Percentiles rank a stretch among this genome's conserved stretches.
phyloP scores from a whole-genome alignment of 2,113 vertebrate genomes.

The Toxotes chatareus region DNA sequence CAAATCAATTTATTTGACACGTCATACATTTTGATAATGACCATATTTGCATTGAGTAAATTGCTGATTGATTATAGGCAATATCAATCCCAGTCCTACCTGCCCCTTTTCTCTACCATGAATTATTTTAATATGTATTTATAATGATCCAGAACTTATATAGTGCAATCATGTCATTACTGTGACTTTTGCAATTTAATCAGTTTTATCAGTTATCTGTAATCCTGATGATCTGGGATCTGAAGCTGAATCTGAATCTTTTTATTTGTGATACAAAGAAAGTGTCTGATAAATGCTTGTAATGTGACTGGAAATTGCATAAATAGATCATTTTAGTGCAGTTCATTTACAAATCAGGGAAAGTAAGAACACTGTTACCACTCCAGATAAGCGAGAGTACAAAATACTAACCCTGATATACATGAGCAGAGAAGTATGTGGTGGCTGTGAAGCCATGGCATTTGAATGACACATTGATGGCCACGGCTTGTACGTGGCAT shows the following conservation, averaged over 20 bases:
- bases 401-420: constrained; percentile 74
- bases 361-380: constrained; percentile 37
- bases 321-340: not conserved
- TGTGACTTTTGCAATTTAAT: constrained; percentile 10
- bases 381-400: constrained; percentile 42
- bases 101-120: not conserved
- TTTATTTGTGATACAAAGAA: not conserved
- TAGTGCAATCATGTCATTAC: not conserved
- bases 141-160: not conserved
- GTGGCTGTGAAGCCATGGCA: constrained; percentile 79
- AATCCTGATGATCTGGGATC: not conserved
- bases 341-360: constrained; percentile 15
- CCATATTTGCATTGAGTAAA: not conserved
- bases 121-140: not conserved
- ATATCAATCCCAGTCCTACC: not conserved
- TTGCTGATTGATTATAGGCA: not conserved
- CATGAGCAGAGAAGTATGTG: constrained; percentile 69
- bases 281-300: not conserved
- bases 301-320: not conserved
- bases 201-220: not conserved
- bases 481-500: constrained; percentile 69
- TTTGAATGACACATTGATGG: constrained; percentile 85
- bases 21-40: not conserved
- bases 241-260: not conserved
- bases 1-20: not conserved